These are phyloP conservation scores for Girardinus metallicus DNA, from an alignment of 2,797 vertebrate species.

Conservation along the genomic window DNA sequence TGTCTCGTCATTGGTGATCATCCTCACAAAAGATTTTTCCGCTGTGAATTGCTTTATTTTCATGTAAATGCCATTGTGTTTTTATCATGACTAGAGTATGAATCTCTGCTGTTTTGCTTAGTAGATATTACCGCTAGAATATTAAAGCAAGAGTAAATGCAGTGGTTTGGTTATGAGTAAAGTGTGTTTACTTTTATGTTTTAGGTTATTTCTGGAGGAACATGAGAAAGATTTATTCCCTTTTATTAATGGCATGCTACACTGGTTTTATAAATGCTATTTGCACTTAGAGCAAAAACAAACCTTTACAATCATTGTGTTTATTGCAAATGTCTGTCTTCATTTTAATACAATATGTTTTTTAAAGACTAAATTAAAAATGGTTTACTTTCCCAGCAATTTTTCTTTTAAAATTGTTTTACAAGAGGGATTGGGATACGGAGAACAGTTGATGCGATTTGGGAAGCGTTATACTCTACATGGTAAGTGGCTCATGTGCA, in stretches of 20 bases:
- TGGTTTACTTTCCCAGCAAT: background rate
- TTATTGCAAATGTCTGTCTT: background rate
- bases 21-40: background rate
- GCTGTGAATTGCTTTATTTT: background rate
- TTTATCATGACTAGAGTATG: background rate
- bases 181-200: background rate
- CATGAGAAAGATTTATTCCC: background rate
- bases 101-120: background rate
- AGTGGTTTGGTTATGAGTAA: background rate
- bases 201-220: background rate
- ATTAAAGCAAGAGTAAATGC: background rate
- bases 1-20: background rate
- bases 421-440: background rate
- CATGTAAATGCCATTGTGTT: background rate
- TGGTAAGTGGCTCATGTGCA: background rate
- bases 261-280: background rate
- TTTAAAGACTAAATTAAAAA: background rate
- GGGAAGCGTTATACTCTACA: background rate
- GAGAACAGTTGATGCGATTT: conserved; percentile 4
- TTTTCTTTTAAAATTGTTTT: conserved; percentile 1
- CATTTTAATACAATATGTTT: background rate
- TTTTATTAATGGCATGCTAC: background rate
- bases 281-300: background rate
- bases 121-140: background rate
- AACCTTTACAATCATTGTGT: background rate